These are phyloP conservation scores for Polyploca ridens DNA, from an alignment of 2,888 invertebrate species.

Conservation along the genomic window DNA sequence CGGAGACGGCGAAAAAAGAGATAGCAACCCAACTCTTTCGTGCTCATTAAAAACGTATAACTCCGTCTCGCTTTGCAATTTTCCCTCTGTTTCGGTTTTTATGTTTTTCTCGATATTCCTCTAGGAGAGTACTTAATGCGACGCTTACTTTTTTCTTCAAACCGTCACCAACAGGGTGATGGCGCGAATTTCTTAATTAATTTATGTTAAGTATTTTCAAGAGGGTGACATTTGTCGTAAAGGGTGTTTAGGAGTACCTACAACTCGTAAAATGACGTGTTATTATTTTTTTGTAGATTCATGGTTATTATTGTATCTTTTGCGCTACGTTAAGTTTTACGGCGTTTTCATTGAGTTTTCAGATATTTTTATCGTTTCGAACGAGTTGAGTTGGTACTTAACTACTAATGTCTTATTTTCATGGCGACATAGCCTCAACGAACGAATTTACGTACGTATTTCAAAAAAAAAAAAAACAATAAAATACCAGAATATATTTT, in stretches of 20 bases:
- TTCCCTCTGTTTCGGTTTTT: slow-evolving; percentile 73
- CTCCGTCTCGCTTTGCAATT: slow-evolving; percentile 54
- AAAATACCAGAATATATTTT: no score
- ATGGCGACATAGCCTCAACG: slow-evolving; percentile 11
- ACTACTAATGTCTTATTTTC: slow-evolving; percentile 22
- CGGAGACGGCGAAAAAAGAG: slow-evolving; percentile 69
- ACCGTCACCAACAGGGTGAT: slow-evolving; percentile 76
- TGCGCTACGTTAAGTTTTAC: slow-evolving; percentile 68
- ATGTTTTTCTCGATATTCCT: slow-evolving; percentile 76
- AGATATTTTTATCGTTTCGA: slow-evolving; percentile 39
- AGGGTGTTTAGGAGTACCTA: slow-evolving; percentile 61
- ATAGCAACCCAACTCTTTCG: slow-evolving; percentile 75
- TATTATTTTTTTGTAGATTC: slow-evolving; percentile 59
- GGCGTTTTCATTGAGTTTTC: slow-evolving; percentile 42
- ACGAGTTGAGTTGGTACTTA: slow-evolving; percentile 41
- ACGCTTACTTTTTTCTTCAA: slow-evolving; percentile 57
- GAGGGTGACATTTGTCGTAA: slow-evolving; percentile 54
- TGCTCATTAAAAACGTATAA: slow-evolving; percentile 62
- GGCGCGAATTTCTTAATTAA: slow-evolving; percentile 79
- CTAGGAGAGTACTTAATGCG: slow-evolving; percentile 61
- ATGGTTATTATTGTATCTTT: slow-evolving; percentile 56
- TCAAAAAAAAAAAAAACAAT: no score
- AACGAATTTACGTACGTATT: no score
- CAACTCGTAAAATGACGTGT: slow-evolving; percentile 53
- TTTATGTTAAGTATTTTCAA: slow-evolving; percentile 74